A percentile compares a stretch with the other conserved stretches of the same genome.
These are phyloP conservation scores for Scelioninae gen. 1 DNA, from an alignment of 2,888 invertebrate genomes.

Conservation along the genomic window DNA sequence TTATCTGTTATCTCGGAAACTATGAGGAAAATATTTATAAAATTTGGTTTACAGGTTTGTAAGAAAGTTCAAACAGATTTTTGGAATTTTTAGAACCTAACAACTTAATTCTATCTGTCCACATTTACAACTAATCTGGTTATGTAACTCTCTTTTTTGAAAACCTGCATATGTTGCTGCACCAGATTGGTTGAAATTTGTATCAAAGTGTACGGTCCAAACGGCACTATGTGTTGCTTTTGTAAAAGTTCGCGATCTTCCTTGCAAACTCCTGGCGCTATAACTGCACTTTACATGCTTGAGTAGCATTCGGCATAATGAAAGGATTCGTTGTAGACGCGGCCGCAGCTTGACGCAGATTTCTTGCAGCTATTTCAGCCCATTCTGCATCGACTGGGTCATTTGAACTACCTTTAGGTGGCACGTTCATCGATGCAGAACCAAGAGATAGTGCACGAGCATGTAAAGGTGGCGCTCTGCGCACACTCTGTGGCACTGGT, in stretches of 20 bases:
- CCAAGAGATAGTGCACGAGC: slow-evolving; percentile 86
- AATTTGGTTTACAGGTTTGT: too few relatives aligned
- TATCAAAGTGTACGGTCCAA: slow-evolving; percentile 67
- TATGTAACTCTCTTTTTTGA: too few relatives aligned
- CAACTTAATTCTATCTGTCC: too few relatives aligned
- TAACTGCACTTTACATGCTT: slow-evolving; percentile 87
- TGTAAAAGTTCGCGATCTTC: slow-evolving; percentile 80
- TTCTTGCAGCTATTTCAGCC: slow-evolving; percentile 88
- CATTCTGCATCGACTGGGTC: slow-evolving; percentile 95
- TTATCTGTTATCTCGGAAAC: too few relatives aligned
- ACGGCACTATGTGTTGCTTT: slow-evolving; percentile 77
- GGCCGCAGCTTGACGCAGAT: slow-evolving; percentile 82
- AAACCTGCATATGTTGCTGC: too few relatives aligned
- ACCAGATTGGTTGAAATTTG: too few relatives aligned
- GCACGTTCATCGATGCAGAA: slow-evolving; percentile 82
- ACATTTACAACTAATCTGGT: too few relatives aligned
- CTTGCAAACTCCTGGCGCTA: slow-evolving; percentile 84
- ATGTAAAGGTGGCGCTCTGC: slow-evolving; percentile 86
- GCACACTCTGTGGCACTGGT: slow-evolving; percentile 69
- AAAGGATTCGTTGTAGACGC: slow-evolving; percentile 87
- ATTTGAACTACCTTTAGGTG: slow-evolving; percentile 76
- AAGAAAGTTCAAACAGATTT: too few relatives aligned
- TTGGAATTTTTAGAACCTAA: too few relatives aligned
- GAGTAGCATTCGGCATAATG: slow-evolving; percentile 85
- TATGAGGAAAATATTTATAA: too few relatives aligned